Evolutionary conservation across 2,113 vertebrate species (phyloP), one percentile per base, ranked within the genome.

Genomic region (Ammodramus savannarum): DNA sequence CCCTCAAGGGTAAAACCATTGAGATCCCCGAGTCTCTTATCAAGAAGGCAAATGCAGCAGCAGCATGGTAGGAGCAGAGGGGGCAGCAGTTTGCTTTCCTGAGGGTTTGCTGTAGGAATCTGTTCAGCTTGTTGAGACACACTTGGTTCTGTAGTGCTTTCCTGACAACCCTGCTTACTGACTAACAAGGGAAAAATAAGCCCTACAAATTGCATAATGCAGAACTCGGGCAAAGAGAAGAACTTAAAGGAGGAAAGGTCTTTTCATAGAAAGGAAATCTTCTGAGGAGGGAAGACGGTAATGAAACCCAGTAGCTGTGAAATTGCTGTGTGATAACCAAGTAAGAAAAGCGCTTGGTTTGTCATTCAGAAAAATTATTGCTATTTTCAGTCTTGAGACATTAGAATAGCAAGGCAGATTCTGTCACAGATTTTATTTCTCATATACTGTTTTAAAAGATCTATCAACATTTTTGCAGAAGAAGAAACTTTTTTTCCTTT

Each of bases 341-440:
- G 68, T 32, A 93, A 74, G 57, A 74, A 83, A 74, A 87, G 83
- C 2, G 5, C 41, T 87, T 75, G 58, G 36, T 86, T 94, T 92
- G 78, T 59, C 66, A 61, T 83, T 95, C 81, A 79, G 73, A 93
- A 77, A 79, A 94, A 94, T 83, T 93, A 93, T 89, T 87, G 73
- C 69, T n/a, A 57, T 94, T 96, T 96, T 73, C 41, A 83, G 52
- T 44, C 52, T 41, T 71, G 39, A 93, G 65, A 65, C 65, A 62
- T 58, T 75, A 85, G 52, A 95, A 55, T 41, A 89, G 61, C 22
- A 44, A 61, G 84, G 54, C 69, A 91, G 79, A 89, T 55, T 82
- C 27, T 32, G n/a, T 58, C n/a, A 29, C 3, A 7, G 63, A 36
- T 89, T 93, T 65, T 87, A 51, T 80, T 93, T 96, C 92, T 94